Evolutionary conservation across 2,113 vertebrate genomes (phyloP).

Genomic region (Lynx canadensis): DNA sequence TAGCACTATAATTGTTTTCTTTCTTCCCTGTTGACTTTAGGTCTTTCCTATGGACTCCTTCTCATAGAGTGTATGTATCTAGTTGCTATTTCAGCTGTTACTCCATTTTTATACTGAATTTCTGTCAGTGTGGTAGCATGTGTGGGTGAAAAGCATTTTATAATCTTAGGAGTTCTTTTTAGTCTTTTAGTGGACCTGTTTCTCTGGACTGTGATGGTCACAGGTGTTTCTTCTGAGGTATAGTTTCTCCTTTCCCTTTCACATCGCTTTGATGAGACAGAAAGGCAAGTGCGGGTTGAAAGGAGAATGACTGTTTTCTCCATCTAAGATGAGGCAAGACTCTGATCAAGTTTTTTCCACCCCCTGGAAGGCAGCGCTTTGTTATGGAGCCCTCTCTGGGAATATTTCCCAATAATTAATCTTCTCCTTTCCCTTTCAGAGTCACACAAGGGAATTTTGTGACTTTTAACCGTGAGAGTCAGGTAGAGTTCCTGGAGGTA

Average conservation of each 20-base stretch:
- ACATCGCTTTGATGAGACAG: neutral
- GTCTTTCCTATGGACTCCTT: neutral
- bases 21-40: neutral
- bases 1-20: neutral
- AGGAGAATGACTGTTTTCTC: neutral
- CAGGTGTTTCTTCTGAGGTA: neutral
- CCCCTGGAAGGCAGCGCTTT: neutral
- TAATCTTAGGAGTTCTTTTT: neutral
- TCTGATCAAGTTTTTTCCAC: neutral
- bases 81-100: neutral
- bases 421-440: neutral
- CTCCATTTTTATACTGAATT: neutral
- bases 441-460: no score
- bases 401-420: neutral
- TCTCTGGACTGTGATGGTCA: neutral
- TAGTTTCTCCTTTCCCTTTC: neutral
- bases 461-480: neutral
- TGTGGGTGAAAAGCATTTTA: neutral
- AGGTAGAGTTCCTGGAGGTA: neutral
- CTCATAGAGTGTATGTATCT: no score
- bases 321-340: neutral
- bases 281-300: neutral
- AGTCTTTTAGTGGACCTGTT: neutral
- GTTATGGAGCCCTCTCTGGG: neutral
- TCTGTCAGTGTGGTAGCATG: no score